Conservation (phyloP, 2,797 vertebrate species). For the Botia almorhae region DNA sequence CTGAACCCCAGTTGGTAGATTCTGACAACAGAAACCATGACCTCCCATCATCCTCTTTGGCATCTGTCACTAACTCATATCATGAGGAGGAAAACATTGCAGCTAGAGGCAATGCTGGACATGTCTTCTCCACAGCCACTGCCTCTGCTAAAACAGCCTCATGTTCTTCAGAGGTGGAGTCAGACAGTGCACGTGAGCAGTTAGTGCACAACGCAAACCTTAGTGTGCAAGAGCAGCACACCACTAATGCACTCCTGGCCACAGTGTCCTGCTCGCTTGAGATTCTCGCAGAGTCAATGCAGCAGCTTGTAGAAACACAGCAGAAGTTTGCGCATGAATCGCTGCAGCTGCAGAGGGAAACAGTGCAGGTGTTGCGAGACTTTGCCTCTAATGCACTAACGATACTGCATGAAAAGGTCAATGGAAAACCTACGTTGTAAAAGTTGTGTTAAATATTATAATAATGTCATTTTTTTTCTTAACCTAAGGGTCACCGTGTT, state of each 20-base stretch:
- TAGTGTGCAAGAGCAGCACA: constrained; percentile 82
- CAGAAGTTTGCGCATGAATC: constrained; percentile 82
- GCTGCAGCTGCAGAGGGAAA: constrained; percentile 80
- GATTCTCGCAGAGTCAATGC: constrained; percentile 82
- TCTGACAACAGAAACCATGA: constrained; percentile 54
- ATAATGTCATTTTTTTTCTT: neutral
- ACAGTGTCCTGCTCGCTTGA: constrained; percentile 81
- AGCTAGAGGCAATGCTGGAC: constrained; percentile 3
- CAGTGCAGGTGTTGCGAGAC: constrained; percentile 80
- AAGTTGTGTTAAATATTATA: neutral
- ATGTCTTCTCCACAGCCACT: constrained; percentile 49
- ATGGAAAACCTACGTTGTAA: constrained; percentile 73
- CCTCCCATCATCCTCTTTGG: constrained; percentile 37
- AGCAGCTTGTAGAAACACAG: constrained; percentile 83
- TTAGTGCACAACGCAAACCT: constrained; percentile 72
- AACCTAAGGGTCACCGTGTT: neutral
- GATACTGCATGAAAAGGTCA: constrained; percentile 82
- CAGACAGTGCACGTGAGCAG: constrained; percentile 64
- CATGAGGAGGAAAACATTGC: constrained; percentile 43
- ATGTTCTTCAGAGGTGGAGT: neutral
- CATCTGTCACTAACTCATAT: constrained; percentile 46
- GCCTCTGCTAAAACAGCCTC: constrained; percentile 5
- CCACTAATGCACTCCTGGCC: constrained; percentile 79
- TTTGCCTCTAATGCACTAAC: constrained; percentile 79
- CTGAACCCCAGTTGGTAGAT: constrained; percentile 47